phyloP scores from a whole-genome alignment of 2,888 invertebrate genomes.

The Barypeithes pellucidus region DNA sequence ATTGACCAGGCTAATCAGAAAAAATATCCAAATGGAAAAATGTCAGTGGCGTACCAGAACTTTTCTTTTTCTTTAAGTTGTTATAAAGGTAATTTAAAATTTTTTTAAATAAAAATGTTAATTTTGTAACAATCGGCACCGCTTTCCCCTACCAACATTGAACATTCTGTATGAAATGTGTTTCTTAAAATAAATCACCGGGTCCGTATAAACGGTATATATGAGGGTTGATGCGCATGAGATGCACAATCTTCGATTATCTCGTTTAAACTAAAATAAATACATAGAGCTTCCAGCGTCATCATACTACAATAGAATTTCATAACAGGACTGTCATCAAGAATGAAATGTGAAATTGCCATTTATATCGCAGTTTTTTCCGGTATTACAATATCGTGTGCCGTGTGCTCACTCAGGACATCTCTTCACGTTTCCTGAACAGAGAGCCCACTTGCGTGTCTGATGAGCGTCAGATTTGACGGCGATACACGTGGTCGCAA shows the following conservation, averaged over 20 bases:
- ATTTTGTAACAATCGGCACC: too few relatives aligned
- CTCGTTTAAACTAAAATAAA: not conserved
- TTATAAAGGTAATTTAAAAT: too few relatives aligned
- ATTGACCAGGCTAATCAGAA: too few relatives aligned
- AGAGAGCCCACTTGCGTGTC: constrained; percentile 52
- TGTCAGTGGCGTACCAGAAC: too few relatives aligned
- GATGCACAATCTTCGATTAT: not conserved
- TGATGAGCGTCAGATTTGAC: constrained; percentile 57
- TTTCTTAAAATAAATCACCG: too few relatives aligned
- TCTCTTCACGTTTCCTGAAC: constrained; percentile 49
- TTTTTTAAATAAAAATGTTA: too few relatives aligned
- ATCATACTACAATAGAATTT: constrained; percentile 21
- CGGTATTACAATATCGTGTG: constrained; percentile 46
- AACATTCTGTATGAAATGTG: too few relatives aligned
- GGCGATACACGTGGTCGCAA: constrained; percentile 50
- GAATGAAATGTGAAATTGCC: constrained; percentile 14
- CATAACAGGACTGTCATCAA: constrained; percentile 29
- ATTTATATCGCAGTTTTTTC: constrained; percentile 11
- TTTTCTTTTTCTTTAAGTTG: too few relatives aligned
- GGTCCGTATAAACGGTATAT: too few relatives aligned
- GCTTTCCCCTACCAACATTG: too few relatives aligned
- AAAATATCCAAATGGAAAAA: too few relatives aligned
- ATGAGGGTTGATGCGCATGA: too few relatives aligned
- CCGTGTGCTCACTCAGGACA: constrained; percentile 49
- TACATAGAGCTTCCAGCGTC: not conserved